Base-by-base conservation (phyloP, 2,797 vertebrate genomes). In the Thamnophis elegans region DNA sequence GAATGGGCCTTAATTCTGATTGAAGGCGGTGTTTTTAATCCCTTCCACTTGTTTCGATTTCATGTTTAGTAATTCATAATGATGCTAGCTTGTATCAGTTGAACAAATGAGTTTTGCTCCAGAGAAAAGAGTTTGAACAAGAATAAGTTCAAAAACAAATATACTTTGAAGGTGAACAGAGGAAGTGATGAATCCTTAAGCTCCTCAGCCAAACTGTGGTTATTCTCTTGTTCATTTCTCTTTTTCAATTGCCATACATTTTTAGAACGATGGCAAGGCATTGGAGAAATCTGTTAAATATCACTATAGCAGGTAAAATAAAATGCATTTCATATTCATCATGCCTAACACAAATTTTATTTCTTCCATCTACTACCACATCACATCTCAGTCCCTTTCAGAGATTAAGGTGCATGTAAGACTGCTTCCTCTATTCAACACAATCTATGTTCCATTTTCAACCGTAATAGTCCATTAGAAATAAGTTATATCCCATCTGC, bases 401-500 rank as follows among this genome's bases (percentile, higher is more conserved):
- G 95, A 97, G 96, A 96, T 96, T 96, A 95, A 96, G 89, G 89
- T 93, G 93, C 89, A 58, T 97, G 95, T 96, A 95, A 94, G 90
- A 95, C 94, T 94, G 59, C 94, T 95, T 90, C 95, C 94, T 60
- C 59, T 14, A 0, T 95, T 92, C 87, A 91, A 73, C 94, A 95
- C 93, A 90, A 90, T 94, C 96, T 95, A 91, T 94, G 94, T 95
- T 94, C 96, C 95, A 96, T 96, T 96, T 96, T 94, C 95, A 88
- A 60, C 96, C 91, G 92, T 95, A 85, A 87, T 90, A 91, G 93
- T 92, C 65, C 94, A 95, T 96, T 94, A 96, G 95, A 95, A 93
- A 90, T 97, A 97, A 96, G 96, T 97, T 97, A 97, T 96, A 96
- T 97, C 96, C 96, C 95, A 96, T 96, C 95, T 96, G 96, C 97